phyloP scores from a whole-genome alignment of 2,113 vertebrate genomes.

The Mesocricetus auratus region DNA sequence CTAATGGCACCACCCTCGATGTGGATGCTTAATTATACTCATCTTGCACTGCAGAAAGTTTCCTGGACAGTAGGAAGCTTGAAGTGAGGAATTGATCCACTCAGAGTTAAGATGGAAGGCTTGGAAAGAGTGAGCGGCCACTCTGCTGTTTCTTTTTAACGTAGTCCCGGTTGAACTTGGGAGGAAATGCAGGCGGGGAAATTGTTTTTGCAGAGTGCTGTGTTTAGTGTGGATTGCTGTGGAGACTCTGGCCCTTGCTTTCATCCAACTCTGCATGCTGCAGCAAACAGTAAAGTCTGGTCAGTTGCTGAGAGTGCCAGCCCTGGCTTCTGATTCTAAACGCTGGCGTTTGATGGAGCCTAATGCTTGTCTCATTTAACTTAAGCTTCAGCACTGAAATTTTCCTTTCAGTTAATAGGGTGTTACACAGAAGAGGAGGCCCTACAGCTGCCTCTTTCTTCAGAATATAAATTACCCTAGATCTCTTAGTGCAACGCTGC shows the following conservation, averaged over 20 bases:
- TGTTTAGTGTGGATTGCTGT: not conserved
- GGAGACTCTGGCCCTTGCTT: not conserved
- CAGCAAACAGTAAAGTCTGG: not conserved
- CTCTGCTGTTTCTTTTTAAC: slow-evolving; percentile 1
- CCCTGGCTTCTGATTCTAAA: not conserved
- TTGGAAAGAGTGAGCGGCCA: not conserved
- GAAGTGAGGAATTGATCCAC: not conserved
- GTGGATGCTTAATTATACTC: not conserved
- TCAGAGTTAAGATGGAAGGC: not conserved
- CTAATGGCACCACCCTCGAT: not conserved
- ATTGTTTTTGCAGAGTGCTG: not conserved
- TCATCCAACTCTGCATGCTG: not conserved
- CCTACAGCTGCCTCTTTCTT: not conserved
- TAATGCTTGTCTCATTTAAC: not conserved
- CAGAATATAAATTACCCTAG: not conserved
- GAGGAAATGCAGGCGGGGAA: not conserved
- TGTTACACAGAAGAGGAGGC: not conserved
- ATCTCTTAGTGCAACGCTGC: not conserved
- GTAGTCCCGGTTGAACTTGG: not conserved
- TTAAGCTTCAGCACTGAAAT: slow-evolving; percentile 41
- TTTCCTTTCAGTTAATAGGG: slow-evolving; percentile 8
- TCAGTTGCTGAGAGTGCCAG: not conserved
- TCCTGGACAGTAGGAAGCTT: not conserved
- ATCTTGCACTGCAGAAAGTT: not conserved
- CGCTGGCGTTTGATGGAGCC: not conserved